phyloP scores from a whole-genome alignment of 2,113 vertebrate species.

The Aspidoscelis tigris region DNA sequence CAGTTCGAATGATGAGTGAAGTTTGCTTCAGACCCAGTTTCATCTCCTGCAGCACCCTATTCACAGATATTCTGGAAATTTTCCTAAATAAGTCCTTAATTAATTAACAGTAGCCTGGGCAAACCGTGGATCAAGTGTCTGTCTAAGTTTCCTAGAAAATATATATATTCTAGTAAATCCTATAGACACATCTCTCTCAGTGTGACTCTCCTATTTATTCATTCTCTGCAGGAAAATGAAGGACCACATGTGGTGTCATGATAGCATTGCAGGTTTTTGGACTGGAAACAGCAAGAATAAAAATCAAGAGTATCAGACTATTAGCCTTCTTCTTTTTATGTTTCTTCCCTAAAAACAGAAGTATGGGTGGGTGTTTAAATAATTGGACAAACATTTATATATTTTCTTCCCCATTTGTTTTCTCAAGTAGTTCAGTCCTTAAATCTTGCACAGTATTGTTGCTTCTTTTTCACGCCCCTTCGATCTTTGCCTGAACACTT shows the following conservation, averaged over 20 bases:
- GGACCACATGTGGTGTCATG: not conserved
- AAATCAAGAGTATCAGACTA: not conserved
- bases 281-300: not conserved
- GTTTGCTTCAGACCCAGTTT: slow-evolving; percentile 17
- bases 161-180: not conserved
- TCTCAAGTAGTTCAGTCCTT: not conserved
- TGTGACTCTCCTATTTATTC: not conserved
- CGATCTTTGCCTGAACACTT: not conserved
- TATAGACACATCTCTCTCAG: not conserved
- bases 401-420: too few species aligned
- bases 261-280: not conserved
- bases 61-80: slow-evolving; percentile 17
- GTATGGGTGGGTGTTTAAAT: too few species aligned
- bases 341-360: not conserved
- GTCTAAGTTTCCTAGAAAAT: not conserved
- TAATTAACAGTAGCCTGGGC: not conserved
- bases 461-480: not conserved
- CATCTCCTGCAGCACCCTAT: slow-evolving; percentile 29
- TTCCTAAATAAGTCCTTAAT: slow-evolving; percentile 19
- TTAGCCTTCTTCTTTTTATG: not conserved
- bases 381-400: not conserved
- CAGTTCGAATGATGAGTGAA: slow-evolving; percentile 11
- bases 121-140: not conserved
- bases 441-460: not conserved
- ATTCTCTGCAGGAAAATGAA: not conserved